A percentile compares a stretch with the other conserved stretches of the same genome.
Conservation (phyloP, 1,140 invertebrate species). For the Caligus rogercresseyi region DNA sequence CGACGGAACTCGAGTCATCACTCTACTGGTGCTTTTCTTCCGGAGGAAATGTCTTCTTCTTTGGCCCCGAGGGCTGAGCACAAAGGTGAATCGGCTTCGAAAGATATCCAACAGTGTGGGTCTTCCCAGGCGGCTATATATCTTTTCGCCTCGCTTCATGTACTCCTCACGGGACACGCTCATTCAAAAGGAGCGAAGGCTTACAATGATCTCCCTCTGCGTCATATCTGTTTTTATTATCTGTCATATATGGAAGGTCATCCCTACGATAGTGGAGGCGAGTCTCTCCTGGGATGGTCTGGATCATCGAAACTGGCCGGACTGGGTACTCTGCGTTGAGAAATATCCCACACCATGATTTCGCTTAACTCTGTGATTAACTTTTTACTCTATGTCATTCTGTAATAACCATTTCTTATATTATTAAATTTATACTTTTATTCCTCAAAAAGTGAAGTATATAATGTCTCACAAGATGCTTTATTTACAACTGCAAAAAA, state of each 20-base stretch:
- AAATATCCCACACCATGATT: neutral
- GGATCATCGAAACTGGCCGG: neutral
- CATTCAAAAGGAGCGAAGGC: slow-evolving; percentile 1
- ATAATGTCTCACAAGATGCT: too few species aligned
- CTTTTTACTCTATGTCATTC: neutral
- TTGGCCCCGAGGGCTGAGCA: too few species aligned
- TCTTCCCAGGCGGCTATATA: too few species aligned
- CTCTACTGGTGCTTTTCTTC: too few species aligned
- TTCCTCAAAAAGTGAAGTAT: too few species aligned
- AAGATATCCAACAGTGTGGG: too few species aligned
- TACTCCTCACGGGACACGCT: neutral
- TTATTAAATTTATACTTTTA: too few species aligned
- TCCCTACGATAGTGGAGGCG: slow-evolving; percentile 2
- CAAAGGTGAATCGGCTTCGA: too few species aligned
- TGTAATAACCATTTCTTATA: too few species aligned
- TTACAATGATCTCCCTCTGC: slow-evolving; percentile 1
- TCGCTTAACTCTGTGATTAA: neutral
- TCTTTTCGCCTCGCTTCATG: neutral
- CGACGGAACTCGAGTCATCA: neutral
- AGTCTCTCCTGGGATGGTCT: neutral
- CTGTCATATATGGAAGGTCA: slow-evolving; percentile 11
- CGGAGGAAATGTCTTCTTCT: too few species aligned
- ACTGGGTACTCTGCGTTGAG: neutral
- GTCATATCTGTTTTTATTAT: slow-evolving; percentile 7
- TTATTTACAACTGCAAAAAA: too few species aligned